A percentile compares a stretch with the other conserved stretches of the same genome.
Evolutionary conservation across 1,140 invertebrate species (phyloP).

Genomic region (Drosophila truncata): DNA sequence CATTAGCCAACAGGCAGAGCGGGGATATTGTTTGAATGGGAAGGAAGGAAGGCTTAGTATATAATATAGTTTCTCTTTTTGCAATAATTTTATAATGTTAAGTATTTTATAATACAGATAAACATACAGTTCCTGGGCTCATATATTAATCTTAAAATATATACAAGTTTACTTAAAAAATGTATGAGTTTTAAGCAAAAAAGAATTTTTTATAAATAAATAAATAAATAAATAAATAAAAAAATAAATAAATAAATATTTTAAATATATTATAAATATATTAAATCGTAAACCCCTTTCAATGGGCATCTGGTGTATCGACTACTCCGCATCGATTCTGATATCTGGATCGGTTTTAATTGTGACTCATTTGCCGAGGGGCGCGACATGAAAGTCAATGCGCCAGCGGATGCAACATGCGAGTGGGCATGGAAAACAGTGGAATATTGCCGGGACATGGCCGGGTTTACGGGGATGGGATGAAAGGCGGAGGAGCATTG

Average conservation of each 20-base stretch:
- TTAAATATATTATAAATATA: too few species aligned
- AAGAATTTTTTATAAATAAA: too few species aligned
- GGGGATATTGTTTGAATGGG: background rate
- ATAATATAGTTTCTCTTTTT: background rate
- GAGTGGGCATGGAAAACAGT: conserved; percentile 23
- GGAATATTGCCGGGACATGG: conserved; percentile 21
- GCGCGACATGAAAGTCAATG: conserved; percentile 51
- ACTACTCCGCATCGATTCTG: background rate
- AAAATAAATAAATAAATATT: too few species aligned
- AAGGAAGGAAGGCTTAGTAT: background rate
- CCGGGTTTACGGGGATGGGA: background rate
- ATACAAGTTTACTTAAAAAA: too few species aligned
- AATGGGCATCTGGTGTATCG: background rate
- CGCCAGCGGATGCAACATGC: conserved; percentile 61
- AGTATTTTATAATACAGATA: background rate
- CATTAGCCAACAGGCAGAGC: background rate
- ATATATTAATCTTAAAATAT: too few species aligned
- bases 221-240: too few species aligned
- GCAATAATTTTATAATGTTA: too few species aligned
- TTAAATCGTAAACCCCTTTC: background rate
- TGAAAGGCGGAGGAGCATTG: background rate
- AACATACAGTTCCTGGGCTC: too few species aligned
- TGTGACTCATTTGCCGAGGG: conserved; percentile 66
- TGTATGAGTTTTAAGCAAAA: too few species aligned
- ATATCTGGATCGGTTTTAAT: conserved; percentile 61